phyloP scores from a whole-genome alignment of 2,797 vertebrate genomes.

The Semaprochilodus insignis region DNA sequence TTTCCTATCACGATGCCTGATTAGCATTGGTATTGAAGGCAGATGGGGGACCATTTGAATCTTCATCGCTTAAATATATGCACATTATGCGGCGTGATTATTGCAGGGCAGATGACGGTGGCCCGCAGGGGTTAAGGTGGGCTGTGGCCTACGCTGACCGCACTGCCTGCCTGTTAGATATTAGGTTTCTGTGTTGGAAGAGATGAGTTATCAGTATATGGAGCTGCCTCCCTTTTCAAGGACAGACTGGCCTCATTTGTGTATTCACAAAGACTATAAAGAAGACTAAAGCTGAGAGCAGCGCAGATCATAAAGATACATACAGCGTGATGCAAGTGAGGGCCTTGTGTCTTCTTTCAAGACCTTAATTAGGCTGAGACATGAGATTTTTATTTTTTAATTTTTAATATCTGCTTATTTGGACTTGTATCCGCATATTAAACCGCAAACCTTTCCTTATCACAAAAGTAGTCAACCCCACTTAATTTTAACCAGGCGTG shows the following conservation, averaged over 20 bases:
- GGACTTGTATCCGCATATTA: not conserved
- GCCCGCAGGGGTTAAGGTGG: constrained; percentile 45
- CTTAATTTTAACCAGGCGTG: no score
- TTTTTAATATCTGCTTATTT: not conserved
- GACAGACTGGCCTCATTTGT: constrained; percentile 79
- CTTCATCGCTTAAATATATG: constrained; percentile 64
- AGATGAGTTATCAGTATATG: constrained; percentile 47
- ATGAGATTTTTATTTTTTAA: not conserved
- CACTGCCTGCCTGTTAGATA: constrained; percentile 65
- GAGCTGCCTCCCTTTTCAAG: constrained; percentile 72
- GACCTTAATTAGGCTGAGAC: not conserved
- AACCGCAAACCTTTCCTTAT: no score
- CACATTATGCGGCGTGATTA: constrained; percentile 61
- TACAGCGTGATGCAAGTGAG: not conserved
- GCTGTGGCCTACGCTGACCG: constrained; percentile 53
- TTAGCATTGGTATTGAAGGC: constrained; percentile 52
- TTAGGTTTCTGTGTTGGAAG: constrained; percentile 41
- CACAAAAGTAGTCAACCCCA: no score
- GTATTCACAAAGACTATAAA: constrained; percentile 77
- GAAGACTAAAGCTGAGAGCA: constrained; percentile 63
- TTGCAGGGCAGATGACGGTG: constrained; percentile 34
- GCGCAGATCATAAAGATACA: constrained; percentile 11
- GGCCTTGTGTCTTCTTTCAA: not conserved
- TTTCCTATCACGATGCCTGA: constrained; percentile 47
- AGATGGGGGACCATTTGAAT: constrained; percentile 52